Base-by-base conservation (phyloP, 1,140 invertebrate species). In the Chrysopa pallens region DNA sequence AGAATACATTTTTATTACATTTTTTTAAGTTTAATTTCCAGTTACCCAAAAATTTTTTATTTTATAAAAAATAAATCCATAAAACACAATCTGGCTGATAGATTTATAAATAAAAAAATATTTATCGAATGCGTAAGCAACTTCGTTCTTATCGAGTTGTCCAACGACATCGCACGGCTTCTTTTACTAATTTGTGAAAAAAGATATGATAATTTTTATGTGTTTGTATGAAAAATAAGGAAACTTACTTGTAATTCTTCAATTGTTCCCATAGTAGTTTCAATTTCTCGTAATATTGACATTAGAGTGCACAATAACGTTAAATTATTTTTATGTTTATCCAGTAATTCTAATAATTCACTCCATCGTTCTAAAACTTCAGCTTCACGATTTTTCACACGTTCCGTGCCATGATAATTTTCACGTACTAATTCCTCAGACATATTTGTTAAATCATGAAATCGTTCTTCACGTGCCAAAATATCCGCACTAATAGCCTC, bases 401-500 rank as follows among this genome's bases (percentile, higher is more conserved):
- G 73, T 44, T 90, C 89, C 39, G 83, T 76, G 9, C 82, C 82
- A 56, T 95, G 86, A 60, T 95, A 98, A 49, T 88, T 85, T 62
- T 96, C 93, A 35, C 75, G 68, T 2, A 92, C 80, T 35, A 98
- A 65, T 56, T 96, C 91, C 40, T 83, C 77, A 1, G 84, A 85
- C 83, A 95, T 91, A 46, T 81, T 80, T 0, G 81, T 86, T 45
- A 98, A 68, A 60, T 94, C 84, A 50, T 90, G 80, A 59, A 98
- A 96, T 7, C 95, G 73, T 58, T 97, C 92, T 58, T 91, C 84
- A 58, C 92, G 74, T 5, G 93, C 86, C 29, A 94, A 62, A 46
- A 98, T 97, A 57, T 99, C 94, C 0, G 93, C 93, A 50, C 85
- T 89, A 40, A 99, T 94, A 14, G 94, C 94, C 65, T 98, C 92